Evolutionary conservation across 2,113 vertebrate species (phyloP), one percentile per base, ranked within the genome.

Genomic region (Tangachromis dhanisi): DNA sequence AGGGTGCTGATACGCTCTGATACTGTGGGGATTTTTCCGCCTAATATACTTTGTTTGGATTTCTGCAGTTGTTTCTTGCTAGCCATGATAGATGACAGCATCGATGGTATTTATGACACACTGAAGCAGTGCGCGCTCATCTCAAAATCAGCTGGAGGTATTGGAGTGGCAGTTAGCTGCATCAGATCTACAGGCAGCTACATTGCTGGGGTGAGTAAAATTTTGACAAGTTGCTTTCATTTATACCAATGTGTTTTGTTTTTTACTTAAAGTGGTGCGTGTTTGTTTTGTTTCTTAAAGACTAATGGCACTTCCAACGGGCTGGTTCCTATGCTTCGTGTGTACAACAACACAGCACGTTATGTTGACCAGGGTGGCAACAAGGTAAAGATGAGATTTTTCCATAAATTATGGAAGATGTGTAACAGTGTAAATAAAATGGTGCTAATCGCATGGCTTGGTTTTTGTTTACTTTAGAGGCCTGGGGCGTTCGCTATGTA

Each of bases 351-450:
- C 94, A 99, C 98, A 0, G 98, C 98, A 9, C 98, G 98, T 3
- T 99, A 99, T 9, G 98, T 99, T 89, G 98, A 99, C 85, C 98
- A 99, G 76, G 98, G 98, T 2, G 98, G 98, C 24, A 99, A 99
- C 95, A 99, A 99, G 98, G 98, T 99, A 49, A 61, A 57, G n/a
- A 45, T 13, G 4, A 79, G 3, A 33, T 66, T 81, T 71, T 10
- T 11, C 4, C 9, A 19, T 78, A 54, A 54, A 17, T 29, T 29
- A 47, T 45, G 8, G n/a, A 33, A 47, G 35, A 13, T 31, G 9
- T 54, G 17, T 76, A 68, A 26, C 33, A 24, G 47, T 31, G 17
- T 10, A 83, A 51, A 24, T 16, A 21, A 24, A 33, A 59, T 63
- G 13, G 29, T 61, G 31, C 38, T 51, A 40, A 33, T 78, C 0